Evolutionary conservation across 1,140 invertebrate genomes (phyloP), one percentile per base, ranked within the genome.

Genomic region (Drosophila insularis): DNA sequence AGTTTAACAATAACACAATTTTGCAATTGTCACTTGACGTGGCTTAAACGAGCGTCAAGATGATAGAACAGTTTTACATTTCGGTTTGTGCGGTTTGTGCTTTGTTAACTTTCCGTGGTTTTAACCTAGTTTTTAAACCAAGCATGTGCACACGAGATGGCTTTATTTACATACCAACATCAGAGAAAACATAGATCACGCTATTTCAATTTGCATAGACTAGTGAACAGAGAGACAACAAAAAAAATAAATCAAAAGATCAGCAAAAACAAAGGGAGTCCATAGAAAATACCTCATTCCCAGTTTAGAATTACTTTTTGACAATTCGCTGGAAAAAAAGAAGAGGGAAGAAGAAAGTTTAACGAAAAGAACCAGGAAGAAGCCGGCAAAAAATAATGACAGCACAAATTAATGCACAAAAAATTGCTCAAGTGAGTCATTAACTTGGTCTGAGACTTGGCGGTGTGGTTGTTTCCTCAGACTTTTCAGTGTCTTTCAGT

Each of bases 121-220:
- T 31, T 58, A 58, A 58, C 55, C 55, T n/a, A 35, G 31, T 58
- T 58, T 58, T 37, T 23, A 13, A 53, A n/a, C 6, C 31, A 58
- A 50, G 17, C 43, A 50, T 50, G 17, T 50, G 43, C 43, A 50
- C 43, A 23, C 14, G 31, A 58, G 55, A 58, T 58, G 23, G 14
- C 55, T 58, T 35, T 19, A 61, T 61, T 61, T 61, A 27, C 35
- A 61, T 39, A 61, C 39, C 21, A 19, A 61, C 13, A 23, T 40
- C 37, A 13, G 19, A 32, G 19, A 19, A 60, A 61, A 50, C 64
- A 69, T 70, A 75, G 64, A 64, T 70, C 78, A 75, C 77, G 81
- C 65, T 66, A 81, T 72, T 71, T 80, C 67, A 86, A 86, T 86
- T 86, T 81, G 81, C 78, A 86, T 81, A 77, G 68, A 68, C 69